A percentile compares a stretch with the other conserved stretches of the same genome.
phyloP scores from a whole-genome alignment of 2,113 vertebrate genomes.

The Oncorhynchus clarkii region DNA sequence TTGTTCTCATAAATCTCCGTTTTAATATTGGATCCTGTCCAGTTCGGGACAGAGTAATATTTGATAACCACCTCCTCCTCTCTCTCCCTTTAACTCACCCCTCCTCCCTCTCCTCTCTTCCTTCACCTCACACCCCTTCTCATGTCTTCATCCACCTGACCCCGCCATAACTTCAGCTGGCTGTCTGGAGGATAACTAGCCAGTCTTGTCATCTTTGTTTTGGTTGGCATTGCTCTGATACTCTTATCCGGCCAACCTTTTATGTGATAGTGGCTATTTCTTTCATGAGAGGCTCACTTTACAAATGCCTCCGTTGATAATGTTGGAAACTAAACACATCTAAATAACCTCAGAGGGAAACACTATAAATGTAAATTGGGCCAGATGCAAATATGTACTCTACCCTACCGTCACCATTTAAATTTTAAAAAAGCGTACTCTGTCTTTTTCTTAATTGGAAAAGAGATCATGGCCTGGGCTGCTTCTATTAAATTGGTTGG shows the following conservation, averaged over 20 bases:
- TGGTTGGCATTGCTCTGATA: constrained; percentile 14
- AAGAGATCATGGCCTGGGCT: constrained; percentile 25
- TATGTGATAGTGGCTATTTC: constrained; percentile 6
- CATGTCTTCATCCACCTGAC: neutral
- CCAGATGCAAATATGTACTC: constrained; percentile 51
- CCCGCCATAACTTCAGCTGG: constrained; percentile 28
- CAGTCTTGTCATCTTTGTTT: neutral
- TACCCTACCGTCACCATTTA: constrained; percentile 31
- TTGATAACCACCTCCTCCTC: neutral
- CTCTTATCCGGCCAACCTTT: constrained; percentile 27
- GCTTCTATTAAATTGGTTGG: constrained; percentile 39
- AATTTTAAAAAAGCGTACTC: constrained; percentile 48
- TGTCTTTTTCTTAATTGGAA: constrained; percentile 55
- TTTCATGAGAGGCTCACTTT: constrained; percentile 43
- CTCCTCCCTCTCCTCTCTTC: too few relatives aligned
- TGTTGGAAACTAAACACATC: constrained; percentile 43
- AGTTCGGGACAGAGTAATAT: constrained; percentile 23
- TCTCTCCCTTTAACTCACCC: neutral
- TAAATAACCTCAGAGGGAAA: constrained; percentile 56
- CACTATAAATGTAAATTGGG: constrained; percentile 73
- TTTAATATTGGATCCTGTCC: constrained; percentile 36
- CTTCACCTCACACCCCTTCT: neutral
- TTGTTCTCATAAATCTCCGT: constrained; percentile 53
- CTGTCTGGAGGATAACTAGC: neutral
- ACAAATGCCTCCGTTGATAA: constrained; percentile 51